A percentile compares a stretch with the other conserved stretches of the same genome.
Conservation (phyloP, 2,888 invertebrate species). For the Melanotus villosus region DNA sequence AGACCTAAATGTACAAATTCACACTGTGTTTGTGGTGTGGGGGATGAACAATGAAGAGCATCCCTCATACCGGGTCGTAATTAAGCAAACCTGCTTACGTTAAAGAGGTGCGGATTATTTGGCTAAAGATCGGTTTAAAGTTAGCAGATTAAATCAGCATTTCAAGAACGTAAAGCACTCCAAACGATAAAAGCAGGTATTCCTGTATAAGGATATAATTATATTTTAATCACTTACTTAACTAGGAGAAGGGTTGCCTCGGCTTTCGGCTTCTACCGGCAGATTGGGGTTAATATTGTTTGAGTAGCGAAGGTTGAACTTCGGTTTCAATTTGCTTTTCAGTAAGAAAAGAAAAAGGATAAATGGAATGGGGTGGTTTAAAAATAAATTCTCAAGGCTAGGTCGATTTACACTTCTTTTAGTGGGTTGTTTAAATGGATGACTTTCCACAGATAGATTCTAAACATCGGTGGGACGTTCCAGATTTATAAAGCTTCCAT, state of each 20-base stretch:
- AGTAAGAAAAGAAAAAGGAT: too few relatives aligned
- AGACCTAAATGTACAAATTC: not conserved
- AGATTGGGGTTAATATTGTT: too few relatives aligned
- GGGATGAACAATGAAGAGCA: constrained; percentile 7
- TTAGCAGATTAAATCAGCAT: not conserved
- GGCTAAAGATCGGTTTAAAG: constrained; percentile 6
- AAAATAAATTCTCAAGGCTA: too few relatives aligned
- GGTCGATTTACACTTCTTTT: too few relatives aligned
- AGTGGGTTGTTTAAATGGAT: too few relatives aligned
- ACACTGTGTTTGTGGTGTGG: not conserved
- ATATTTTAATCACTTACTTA: not conserved
- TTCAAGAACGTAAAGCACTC: not conserved
- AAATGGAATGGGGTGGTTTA: too few relatives aligned
- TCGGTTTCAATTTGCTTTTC: too few relatives aligned
- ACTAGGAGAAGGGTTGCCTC: not conserved
- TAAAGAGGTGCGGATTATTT: not conserved
- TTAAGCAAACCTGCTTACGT: constrained; percentile 11
- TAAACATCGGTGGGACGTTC: too few relatives aligned
- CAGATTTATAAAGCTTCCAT: too few relatives aligned
- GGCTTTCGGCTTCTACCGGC: too few relatives aligned
- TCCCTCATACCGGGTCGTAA: not conserved
- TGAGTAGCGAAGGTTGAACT: too few relatives aligned
- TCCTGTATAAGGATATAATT: not conserved
- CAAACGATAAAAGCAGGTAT: not conserved
- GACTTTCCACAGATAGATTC: too few relatives aligned